These are phyloP conservation scores for Leptinotarsa peninsularis DNA, from an alignment of 2,888 invertebrate species.

Conservation along the genomic window DNA sequence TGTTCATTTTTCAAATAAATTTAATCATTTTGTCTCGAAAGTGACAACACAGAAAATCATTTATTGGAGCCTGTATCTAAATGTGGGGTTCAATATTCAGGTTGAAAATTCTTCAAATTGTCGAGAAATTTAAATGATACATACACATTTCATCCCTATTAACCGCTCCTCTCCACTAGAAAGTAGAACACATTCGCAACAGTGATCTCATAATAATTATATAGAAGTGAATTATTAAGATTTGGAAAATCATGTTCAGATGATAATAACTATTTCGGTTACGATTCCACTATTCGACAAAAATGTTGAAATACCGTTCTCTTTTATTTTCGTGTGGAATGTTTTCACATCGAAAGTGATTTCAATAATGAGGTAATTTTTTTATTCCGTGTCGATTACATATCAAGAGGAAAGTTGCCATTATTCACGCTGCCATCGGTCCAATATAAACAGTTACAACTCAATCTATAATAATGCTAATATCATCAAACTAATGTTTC, in stretches of 20 bases:
- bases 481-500: no score
- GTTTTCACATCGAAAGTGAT: neutral
- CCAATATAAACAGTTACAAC: no score
- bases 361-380: neutral
- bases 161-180: neutral
- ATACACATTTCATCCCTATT: neutral
- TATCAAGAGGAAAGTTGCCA: neutral
- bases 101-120: neutral
- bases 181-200: slow-evolving; percentile 3
- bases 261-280: neutral
- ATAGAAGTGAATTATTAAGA: no score
- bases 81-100: neutral
- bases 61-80: neutral
- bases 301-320: neutral
- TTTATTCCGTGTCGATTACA: neutral
- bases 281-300: neutral
- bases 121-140: neutral
- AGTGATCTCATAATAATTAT: neutral
- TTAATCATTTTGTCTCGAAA: no score
- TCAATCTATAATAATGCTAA: no score
- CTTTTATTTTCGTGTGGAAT: neutral
- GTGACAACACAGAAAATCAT: no score
- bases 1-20: no score
- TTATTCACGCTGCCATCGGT: neutral
- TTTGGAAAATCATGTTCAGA: neutral